Evolutionary conservation across 2,888 invertebrate species (phyloP), one percentile per base, ranked within the genome.

Genomic region (Phragmatobia fuliginosa): DNA sequence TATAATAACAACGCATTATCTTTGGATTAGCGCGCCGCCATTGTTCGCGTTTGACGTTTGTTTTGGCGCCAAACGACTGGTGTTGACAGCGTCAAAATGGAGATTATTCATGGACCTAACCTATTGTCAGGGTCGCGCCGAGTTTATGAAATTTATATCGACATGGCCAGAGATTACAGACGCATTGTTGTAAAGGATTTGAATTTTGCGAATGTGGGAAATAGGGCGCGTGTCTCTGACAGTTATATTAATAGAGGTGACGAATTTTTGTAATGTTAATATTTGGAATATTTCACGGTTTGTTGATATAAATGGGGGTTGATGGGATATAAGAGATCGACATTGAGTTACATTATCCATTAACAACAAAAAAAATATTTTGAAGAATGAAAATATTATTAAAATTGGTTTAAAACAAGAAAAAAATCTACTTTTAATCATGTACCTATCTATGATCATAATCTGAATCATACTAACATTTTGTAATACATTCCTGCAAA

Each of bases 101-200:
- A 81, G 82, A 83, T 83, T 83, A 83, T 83, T 83, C 82, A 83
- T 83, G 81, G 82, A 80, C 77, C 78, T 81, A 79, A 76, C 76
- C 75, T 78, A 76, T 80, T 78, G 79, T 81, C 70, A 68, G 81
- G 77, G 83, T 77, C 68, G 79, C 64, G 65, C 66, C 33, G 81
- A 81, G 80, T 83, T 83, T 83, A 83, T 83, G 82, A 83, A 83
- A 82, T 82, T 82, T 82, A 82, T 82, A 82, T 82, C 83, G 83
- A 79, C 82, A 81, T 78, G 80, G 81, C 75, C 71, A 69, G 78
- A 81, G 83, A 82, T 82, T 82, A 83, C 81, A 65, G 83, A 70
- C 62, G 75, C 81, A 78, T 83, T 82, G 82, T 82, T 81, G 74
- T 80, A 77, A 80, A 81, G 80, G 80, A 81, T 81, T 81, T 81